Evolutionary conservation across 2,888 invertebrate species (phyloP), one percentile per base, ranked within the genome.

Genomic region (Chironomus tentans): DNA sequence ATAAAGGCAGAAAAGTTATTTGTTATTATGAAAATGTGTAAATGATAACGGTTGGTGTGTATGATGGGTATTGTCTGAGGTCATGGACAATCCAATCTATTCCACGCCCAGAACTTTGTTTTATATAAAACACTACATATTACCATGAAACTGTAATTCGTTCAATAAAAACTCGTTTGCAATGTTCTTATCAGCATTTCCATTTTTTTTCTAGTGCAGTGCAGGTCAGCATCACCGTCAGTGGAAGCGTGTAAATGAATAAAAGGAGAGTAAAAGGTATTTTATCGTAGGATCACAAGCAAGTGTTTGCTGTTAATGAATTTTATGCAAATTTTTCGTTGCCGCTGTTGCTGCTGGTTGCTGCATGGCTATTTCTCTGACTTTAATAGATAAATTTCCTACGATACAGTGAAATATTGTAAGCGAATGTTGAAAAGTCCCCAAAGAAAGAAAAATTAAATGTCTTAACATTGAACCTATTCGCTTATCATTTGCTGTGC

Each of bases 251-350:
- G 38, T 71, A 71, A n/a, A 38, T 18, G 56, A 56, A 56, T 18
- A 56, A 24, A 65, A 65, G 21, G 22, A 22, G 15, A 62, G 62
- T 21, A 24, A 70, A 38, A 73, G 61, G 24, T 18, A 38, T 62
- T 73, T 73, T 73, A 73, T 73, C 72, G 62, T 73, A 72, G 72
- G 68, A 74, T 74, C 74, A 22, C 28, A 24, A 65, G 74, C 28
- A 65, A 65, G 74, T 74, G 61, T 48, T 62, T 62, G 61, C 24
- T 68, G 46, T 74, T 74, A 74, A 74, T 74, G 74, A 74, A 74
- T 74, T 74, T 68, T 74, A 74, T 74, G 74, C 65, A 74, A 74
- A 74, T 68, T 74, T 74, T 65, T 74, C 15, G 6, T 13, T 15
- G 46, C 24, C 38, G 6, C 15, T 15, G 46, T 22, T 65, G 46